Conservation (phyloP, 2,113 vertebrate species). For the Brienomyrus brachyistius region DNA sequence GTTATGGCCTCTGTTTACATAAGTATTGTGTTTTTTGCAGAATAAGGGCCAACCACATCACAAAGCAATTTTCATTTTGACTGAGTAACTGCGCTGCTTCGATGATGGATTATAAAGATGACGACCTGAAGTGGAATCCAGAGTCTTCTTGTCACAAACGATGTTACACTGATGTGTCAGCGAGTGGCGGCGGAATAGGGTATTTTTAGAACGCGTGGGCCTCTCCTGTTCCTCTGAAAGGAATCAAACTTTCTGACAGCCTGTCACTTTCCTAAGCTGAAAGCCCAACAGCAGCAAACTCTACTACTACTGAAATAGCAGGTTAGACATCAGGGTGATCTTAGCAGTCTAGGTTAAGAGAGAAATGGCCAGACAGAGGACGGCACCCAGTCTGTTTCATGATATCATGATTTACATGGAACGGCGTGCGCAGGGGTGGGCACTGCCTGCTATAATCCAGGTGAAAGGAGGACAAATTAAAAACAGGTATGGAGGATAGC, state of each 20-base stretch:
- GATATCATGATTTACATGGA: background rate
- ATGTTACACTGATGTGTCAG: background rate
- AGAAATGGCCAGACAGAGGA: background rate
- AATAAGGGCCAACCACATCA: background rate
- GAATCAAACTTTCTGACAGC: conserved; percentile 9
- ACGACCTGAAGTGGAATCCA: background rate
- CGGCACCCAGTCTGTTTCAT: background rate
- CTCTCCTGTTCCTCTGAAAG: background rate
- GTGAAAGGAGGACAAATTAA: conserved; percentile 38
- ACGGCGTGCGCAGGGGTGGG: too few relatives aligned
- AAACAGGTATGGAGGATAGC: conserved; percentile 25
- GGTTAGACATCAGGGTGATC: background rate
- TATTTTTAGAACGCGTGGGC: conserved; percentile 9
- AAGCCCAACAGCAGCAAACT: background rate
- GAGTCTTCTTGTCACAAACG: background rate
- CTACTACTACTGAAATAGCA: background rate
- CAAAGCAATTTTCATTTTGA: background rate
- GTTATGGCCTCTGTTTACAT: background rate
- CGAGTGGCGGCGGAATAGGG: background rate
- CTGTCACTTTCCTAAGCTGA: background rate
- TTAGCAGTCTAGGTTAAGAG: background rate
- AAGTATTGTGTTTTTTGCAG: background rate
- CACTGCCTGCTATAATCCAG: conserved; percentile 44
- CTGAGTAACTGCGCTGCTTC: background rate
- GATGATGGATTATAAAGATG: background rate